phyloP scores from a whole-genome alignment of 1,140 invertebrate species.

The Condylostylus longicornis region DNA sequence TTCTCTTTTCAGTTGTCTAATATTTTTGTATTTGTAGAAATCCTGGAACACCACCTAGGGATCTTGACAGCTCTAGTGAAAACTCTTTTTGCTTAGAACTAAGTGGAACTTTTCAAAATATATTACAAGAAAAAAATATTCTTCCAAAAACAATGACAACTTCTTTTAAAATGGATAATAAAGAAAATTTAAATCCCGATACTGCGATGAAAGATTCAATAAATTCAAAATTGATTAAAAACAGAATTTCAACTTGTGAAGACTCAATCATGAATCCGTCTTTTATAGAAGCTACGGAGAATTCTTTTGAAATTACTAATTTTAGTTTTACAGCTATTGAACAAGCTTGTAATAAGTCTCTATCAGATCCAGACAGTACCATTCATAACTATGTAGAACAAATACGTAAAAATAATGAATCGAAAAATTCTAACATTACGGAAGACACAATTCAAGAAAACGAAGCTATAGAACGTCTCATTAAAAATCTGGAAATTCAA shows the following conservation, averaged over 20 bases:
- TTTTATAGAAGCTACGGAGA: neutral
- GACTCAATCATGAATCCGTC: neutral
- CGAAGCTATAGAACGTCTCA: conserved; percentile 14
- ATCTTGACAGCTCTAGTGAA: too few species aligned
- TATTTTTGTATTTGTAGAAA: neutral
- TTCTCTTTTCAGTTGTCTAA: conserved; percentile 4
- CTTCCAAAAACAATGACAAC: neutral
- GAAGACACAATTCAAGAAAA: conserved; percentile 9
- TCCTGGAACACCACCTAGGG: too few species aligned
- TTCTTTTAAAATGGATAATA: neutral
- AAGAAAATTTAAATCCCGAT: conserved; percentile 2
- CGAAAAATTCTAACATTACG: conserved; percentile 4
- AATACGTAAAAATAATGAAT: neutral
- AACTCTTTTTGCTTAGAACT: conserved; percentile 7
- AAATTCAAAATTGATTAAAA: neutral
- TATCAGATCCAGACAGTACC: conserved; percentile 25
- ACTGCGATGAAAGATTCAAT: neutral
- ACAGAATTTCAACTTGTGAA: neutral
- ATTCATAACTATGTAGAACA: conserved; percentile 7
- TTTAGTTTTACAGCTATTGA: conserved; percentile 24
- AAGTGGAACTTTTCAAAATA: conserved; percentile 2
- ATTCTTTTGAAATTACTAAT: conserved; percentile 5
- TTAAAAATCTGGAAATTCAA: conserved; percentile 13
- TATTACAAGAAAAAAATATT: conserved; percentile 5
- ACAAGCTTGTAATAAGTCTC: conserved; percentile 26